Percentiles rank a stretch among this genome's conserved stretches.
These are phyloP conservation scores for Nasalis larvatus DNA, from an alignment of 2,113 vertebrate species.

Conservation along the genomic window DNA sequence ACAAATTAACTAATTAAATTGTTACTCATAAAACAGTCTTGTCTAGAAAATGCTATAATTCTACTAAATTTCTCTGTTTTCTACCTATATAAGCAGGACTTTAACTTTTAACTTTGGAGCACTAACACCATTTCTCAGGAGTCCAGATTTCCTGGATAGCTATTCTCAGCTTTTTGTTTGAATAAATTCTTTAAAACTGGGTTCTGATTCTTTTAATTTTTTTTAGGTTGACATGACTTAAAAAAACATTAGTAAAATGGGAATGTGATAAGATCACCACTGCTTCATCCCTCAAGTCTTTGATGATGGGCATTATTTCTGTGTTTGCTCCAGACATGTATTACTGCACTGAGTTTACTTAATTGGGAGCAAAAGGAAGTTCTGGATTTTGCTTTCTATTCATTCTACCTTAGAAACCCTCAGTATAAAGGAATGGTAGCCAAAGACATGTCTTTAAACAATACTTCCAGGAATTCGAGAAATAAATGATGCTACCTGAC, in stretches of 20 bases:
- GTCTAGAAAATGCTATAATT: no score
- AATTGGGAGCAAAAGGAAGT: not conserved
- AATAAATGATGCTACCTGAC: not conserved
- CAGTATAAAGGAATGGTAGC: not conserved
- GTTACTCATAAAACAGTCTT: no score
- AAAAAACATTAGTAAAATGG: not conserved
- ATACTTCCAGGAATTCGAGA: not conserved
- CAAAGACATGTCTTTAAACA: not conserved
- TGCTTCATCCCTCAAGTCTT: not conserved
- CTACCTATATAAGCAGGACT: no score
- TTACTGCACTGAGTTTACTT: not conserved
- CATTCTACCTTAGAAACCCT: not conserved
- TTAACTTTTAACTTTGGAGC: no score
- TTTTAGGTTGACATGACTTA: not conserved
- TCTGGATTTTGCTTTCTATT: not conserved
- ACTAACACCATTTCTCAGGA: no score
- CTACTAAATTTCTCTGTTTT: no score
- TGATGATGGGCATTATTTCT: not conserved
- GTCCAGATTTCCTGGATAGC: no score
- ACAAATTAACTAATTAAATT: no score
- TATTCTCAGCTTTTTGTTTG: no score
- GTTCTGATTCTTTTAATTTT: no score
- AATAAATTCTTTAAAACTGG: no score
- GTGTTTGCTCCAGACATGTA: fast-evolving
- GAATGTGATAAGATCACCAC: not conserved